phyloP scores from a whole-genome alignment of 1,140 invertebrate genomes.

The Polypedilum vanderplanki region DNA sequence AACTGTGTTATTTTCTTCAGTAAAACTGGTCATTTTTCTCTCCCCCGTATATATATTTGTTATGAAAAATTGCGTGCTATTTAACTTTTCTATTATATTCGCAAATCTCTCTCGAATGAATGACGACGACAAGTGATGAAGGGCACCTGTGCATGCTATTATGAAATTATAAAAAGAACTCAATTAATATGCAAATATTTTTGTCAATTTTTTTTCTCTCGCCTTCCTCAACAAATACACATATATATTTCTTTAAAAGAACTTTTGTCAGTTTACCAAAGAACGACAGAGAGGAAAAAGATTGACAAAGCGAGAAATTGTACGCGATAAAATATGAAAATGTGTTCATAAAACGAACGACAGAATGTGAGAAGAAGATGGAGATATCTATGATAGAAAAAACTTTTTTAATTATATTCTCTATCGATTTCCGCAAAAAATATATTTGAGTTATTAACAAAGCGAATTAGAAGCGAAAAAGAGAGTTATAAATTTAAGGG shows the following conservation, averaged over 20 bases:
- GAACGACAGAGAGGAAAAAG: neutral
- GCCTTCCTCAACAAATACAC: too few species aligned
- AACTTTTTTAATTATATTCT: constrained; percentile 28
- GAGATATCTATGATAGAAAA: constrained; percentile 22
- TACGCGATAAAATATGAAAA: neutral
- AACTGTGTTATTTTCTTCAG: neutral
- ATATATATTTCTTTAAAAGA: too few species aligned
- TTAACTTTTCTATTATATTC: neutral
- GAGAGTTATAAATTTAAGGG: neutral
- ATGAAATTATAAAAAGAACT: neutral
- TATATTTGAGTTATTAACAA: constrained; percentile 9
- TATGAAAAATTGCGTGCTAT: constrained; percentile 1
- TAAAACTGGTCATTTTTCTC: constrained; percentile 15
- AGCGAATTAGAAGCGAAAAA: neutral
- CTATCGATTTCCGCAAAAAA: constrained; percentile 2
- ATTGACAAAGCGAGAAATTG: neutral
- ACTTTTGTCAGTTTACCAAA: too few species aligned
- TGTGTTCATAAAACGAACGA: too few species aligned
- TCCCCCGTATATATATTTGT: neutral
- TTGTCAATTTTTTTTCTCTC: neutral
- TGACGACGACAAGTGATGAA: too few species aligned
- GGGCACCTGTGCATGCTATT: neutral
- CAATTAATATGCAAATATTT: constrained; percentile 19
- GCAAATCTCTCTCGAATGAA: too few species aligned
- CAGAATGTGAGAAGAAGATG: neutral